Base-by-base conservation (phyloP, 1,140 invertebrate genomes). In the Temnothorax curvispinosus region DNA sequence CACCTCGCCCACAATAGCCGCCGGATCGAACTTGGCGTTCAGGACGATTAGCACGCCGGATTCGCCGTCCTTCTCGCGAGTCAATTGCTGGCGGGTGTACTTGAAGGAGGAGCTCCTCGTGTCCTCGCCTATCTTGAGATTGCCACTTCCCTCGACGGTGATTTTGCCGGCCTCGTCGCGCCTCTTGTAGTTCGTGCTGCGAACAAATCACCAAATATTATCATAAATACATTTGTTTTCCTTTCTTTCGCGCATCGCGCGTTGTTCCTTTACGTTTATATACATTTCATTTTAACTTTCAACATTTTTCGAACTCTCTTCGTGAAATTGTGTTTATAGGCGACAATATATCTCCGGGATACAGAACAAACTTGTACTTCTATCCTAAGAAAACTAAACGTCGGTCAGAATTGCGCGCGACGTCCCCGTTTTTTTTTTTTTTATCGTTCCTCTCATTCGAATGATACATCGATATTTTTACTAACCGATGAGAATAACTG, bases 71-170 rank as follows among this genome's bases (percentile, higher is more conserved):
- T 96, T 95, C 54, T 96, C 96, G 15, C 95, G 93, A 0, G 96
- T 96, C 35, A 97, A 95, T 41, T 96, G 92, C 85, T 97, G 97
- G 21, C 96, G 95, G 47, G 97, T 97, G 88, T 97, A 96, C 87
- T 97, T 97, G 94, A 98, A 98, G 90, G 96, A 97, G 0, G 96
- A 96, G 18, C 96, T 96, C 86, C 97, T 96, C 32, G 96, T 95
- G 82, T 97, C 96, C 15, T 97, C 97, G 47, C 96, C 96, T 13
- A 97, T 95, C 86, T 97, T 97, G 21, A 97, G 93, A 35, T 95
- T 96, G 27, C 97, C 97, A 47, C 96, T 97, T 6, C 97, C 97
- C 92, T 98, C 97, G 1, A 97, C 95, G 44, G 97, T 97, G 32
- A 96, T 95, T 92, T 97, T 97, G 11, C 96, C 96, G 50, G 96